A percentile compares a stretch with the other conserved stretches of the same genome.
phyloP scores from a whole-genome alignment of 2,797 vertebrate species.

The Takifugu ocellatus region DNA sequence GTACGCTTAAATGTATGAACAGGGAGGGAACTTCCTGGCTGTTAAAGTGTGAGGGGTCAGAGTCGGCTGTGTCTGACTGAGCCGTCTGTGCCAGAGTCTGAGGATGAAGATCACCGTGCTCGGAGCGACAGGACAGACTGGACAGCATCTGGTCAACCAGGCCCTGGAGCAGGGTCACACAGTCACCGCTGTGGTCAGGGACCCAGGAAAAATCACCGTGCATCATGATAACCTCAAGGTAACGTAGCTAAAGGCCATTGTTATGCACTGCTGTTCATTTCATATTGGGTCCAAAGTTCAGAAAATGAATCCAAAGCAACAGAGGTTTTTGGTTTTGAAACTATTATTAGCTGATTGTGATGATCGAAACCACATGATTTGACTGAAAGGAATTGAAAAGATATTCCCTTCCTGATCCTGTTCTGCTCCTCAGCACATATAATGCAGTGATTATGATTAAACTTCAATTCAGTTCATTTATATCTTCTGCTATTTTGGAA shows the following conservation, averaged over 20 bases:
- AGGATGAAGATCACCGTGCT: conserved; percentile 79
- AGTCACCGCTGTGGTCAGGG: conserved; percentile 78
- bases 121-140: conserved; percentile 81
- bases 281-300: conserved; percentile 15
- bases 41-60: neutral
- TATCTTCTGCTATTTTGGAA: no score
- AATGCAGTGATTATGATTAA: no score
- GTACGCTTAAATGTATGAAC: conserved; percentile 25
- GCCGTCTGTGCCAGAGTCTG: conserved; percentile 5
- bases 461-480: no score
- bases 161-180: conserved; percentile 76
- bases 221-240: conserved; percentile 80
- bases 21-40: conserved; percentile 12
- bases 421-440: no score
- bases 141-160: conserved; percentile 73
- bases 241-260: neutral
- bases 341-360: no score
- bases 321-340: no score
- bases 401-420: no score
- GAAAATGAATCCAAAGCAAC: no score
- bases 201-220: conserved; percentile 69
- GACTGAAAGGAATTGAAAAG: no score
- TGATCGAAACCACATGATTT: no score
- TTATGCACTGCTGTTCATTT: neutral
- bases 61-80: neutral